These are phyloP conservation scores for Drosophila flavopinicola DNA, from an alignment of 2,888 invertebrate species.

Conservation along the genomic window DNA sequence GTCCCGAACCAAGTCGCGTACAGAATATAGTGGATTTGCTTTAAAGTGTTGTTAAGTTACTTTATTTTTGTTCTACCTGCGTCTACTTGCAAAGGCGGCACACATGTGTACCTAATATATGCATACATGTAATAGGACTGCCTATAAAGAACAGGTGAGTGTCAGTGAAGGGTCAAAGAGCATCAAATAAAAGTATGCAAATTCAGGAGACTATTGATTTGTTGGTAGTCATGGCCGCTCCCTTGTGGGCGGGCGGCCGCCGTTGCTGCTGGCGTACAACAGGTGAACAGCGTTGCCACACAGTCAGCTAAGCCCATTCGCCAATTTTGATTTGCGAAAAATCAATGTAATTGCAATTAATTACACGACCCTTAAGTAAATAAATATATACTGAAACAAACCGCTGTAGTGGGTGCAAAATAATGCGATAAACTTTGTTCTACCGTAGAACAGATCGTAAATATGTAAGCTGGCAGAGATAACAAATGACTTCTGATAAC, in stretches of 20 bases:
- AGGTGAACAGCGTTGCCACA: slow-evolving; percentile 60
- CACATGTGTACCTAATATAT: slow-evolving; percentile 7
- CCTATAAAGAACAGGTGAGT: slow-evolving; percentile 31
- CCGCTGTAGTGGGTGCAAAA: background rate
- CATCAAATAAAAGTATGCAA: slow-evolving; percentile 17
- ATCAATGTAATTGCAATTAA: slow-evolving; percentile 28
- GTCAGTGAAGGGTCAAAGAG: background rate
- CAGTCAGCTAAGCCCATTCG: slow-evolving; percentile 9
- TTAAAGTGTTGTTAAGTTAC: slow-evolving; percentile 1
- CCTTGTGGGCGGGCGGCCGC: slow-evolving; percentile 26
- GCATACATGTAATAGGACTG: background rate
- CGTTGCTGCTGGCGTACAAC: slow-evolving; percentile 67
- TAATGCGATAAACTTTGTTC: background rate
- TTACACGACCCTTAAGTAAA: background rate
- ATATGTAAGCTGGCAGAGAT: too few species aligned
- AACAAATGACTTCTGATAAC: slow-evolving; percentile 1
- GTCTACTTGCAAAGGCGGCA: background rate
- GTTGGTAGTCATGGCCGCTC: slow-evolving; percentile 40
- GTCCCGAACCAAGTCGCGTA: background rate
- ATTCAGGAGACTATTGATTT: slow-evolving; percentile 46
- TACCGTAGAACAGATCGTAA: too few species aligned
- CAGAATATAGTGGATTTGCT: background rate
- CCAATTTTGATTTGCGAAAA: slow-evolving; percentile 24
- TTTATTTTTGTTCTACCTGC: background rate
- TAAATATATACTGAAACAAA: background rate